Percentiles rank a stretch among this genome's conserved stretches.
phyloP scores from a whole-genome alignment of 2,113 vertebrate species.

The Scytalopus superciliaris region DNA sequence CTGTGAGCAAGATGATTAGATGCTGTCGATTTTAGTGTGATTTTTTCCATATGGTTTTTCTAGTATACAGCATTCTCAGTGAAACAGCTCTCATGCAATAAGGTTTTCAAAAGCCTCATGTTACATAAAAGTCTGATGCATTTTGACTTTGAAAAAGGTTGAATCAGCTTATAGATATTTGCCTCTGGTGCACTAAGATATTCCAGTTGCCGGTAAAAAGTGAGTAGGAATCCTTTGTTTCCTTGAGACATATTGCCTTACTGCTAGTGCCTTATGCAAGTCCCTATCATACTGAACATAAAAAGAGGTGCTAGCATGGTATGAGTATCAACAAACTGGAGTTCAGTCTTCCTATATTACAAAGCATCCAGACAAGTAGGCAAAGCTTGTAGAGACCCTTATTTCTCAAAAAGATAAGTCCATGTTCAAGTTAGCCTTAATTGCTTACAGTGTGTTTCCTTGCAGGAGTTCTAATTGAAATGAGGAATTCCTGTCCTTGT shows the following conservation, averaged over 20 bases:
- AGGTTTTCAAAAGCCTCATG: constrained; percentile 3
- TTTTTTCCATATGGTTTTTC: neutral
- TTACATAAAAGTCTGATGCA: neutral
- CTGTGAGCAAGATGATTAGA: neutral
- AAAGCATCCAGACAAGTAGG: neutral
- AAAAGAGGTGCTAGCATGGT: neutral
- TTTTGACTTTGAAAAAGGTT: neutral
- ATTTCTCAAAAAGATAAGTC: neutral
- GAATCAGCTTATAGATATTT: neutral
- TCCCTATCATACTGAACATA: neutral
- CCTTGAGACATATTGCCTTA: neutral
- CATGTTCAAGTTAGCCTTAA: neutral
- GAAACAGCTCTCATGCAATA: neutral
- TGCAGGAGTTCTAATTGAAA: neutral
- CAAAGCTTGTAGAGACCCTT: neutral
- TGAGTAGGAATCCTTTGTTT: neutral
- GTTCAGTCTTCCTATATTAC: neutral
- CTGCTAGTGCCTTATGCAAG: neutral
- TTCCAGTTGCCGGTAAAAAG: neutral
- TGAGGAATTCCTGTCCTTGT: neutral
- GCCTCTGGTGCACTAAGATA: neutral
- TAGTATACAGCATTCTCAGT: neutral
- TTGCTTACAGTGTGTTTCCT: neutral
- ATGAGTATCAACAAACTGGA: neutral
- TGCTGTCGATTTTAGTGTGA: neutral